These are phyloP conservation scores for Metacarcinus magister DNA, from an alignment of 2,888 invertebrate genomes.

Conservation along the genomic window DNA sequence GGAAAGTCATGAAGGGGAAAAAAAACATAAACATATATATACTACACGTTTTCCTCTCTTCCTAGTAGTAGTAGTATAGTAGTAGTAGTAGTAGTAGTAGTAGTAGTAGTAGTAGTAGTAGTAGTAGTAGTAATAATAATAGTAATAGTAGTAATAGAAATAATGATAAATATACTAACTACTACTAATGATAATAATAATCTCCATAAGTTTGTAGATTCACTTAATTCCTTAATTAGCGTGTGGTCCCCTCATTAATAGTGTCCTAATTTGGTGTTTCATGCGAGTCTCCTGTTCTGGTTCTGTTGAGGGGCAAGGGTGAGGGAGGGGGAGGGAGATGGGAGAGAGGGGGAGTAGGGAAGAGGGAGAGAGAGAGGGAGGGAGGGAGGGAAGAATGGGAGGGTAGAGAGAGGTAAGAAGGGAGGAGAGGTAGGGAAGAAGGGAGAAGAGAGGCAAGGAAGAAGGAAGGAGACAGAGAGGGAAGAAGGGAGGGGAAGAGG, in stretches of 20 bases:
- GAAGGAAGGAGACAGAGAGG: neutral
- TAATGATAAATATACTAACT: neutral
- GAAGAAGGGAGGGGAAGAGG: neutral
- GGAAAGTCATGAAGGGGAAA: neutral
- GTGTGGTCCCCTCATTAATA: neutral
- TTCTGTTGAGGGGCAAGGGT: neutral
- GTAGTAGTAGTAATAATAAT: neutral
- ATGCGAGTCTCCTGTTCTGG: neutral
- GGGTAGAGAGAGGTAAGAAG: neutral
- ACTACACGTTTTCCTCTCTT: neutral
- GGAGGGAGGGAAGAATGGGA: neutral
- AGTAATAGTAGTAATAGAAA: neutral
- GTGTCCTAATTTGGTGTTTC: neutral
- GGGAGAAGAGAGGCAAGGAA: neutral
- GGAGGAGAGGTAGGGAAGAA: neutral
- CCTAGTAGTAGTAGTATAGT: neutral
- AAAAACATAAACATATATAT: neutral
- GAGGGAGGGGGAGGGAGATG: neutral
- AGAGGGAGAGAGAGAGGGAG: neutral
- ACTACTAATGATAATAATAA: too few species aligned
- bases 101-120: neutral
- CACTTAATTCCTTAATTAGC: neutral
- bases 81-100: slow-evolving; percentile 26
- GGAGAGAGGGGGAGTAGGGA: too few species aligned
- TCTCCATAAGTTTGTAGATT: neutral